A percentile compares a stretch with the other conserved stretches of the same genome.
Conservation (phyloP, 2,888 invertebrate species). For the Liopterus haemorrhoidalis region DNA sequence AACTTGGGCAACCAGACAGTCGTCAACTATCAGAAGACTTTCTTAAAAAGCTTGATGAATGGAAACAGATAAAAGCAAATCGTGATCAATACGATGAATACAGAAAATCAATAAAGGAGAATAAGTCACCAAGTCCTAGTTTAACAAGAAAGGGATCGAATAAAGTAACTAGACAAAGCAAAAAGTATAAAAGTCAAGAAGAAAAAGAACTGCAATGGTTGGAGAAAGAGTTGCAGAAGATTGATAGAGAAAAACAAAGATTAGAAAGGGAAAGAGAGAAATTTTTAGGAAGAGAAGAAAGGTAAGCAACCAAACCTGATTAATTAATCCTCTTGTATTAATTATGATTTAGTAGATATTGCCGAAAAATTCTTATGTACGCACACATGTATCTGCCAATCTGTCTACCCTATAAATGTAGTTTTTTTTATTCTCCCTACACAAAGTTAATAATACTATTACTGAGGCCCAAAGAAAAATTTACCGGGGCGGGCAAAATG, state of each 20-base stretch:
- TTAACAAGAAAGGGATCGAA: constrained; percentile 40
- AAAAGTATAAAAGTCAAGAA: constrained; percentile 43
- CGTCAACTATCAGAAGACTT: constrained; percentile 75
- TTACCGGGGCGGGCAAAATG: too few species aligned
- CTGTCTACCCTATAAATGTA: too few species aligned
- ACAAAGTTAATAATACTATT: too few species aligned
- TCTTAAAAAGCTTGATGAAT: constrained; percentile 75
- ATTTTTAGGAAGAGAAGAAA: constrained; percentile 59
- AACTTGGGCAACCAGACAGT: constrained; percentile 49
- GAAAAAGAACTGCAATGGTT: constrained; percentile 53
- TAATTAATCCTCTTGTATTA: background rate
- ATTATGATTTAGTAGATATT: background rate
- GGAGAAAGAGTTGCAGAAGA: constrained; percentile 54
- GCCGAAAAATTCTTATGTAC: background rate
- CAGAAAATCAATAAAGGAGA: constrained; percentile 30
- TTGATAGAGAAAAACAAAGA: constrained; percentile 56
- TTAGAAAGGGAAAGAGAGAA: constrained; percentile 57
- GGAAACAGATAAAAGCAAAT: constrained; percentile 71
- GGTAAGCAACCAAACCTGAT: constrained; percentile 38
- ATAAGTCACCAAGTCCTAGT: constrained; percentile 42
- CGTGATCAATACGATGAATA: constrained; percentile 28
- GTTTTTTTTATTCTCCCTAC: too few species aligned
- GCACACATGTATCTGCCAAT: too few species aligned
- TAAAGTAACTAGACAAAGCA: constrained; percentile 35
- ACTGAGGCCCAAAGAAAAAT: too few species aligned